phyloP scores from a whole-genome alignment of 2,113 vertebrate genomes.

The Triplophysa tibetana region DNA sequence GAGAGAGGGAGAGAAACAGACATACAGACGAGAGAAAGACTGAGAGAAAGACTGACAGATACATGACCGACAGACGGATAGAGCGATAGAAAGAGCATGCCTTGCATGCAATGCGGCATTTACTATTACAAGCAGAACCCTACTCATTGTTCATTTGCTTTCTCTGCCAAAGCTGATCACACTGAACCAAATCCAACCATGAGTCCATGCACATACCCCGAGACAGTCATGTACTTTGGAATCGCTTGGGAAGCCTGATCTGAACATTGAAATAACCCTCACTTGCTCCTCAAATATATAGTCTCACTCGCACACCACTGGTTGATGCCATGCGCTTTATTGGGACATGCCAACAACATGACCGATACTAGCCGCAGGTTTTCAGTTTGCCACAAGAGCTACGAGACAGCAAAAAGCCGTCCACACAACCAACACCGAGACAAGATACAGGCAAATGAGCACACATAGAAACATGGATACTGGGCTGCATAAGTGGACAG shows the following conservation, averaged over 20 bases:
- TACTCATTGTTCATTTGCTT: not conserved
- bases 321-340: slow-evolving; percentile 32
- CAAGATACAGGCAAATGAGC: not conserved
- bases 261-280: not conserved
- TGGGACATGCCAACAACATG: slow-evolving; percentile 33
- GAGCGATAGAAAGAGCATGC: slow-evolving; percentile 21
- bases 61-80: not conserved
- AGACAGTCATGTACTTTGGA: not conserved
- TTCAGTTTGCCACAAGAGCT: slow-evolving; percentile 15
- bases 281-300: too few species aligned
- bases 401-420: slow-evolving; percentile 11
- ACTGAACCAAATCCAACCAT: slow-evolving; percentile 25
- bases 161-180: slow-evolving; percentile 12
- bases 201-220: slow-evolving; percentile 8
- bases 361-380: slow-evolving; percentile 1
- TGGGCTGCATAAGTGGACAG: slow-evolving; percentile 33
- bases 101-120: slow-evolving; percentile 34
- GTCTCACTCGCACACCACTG: slow-evolving; percentile 6
- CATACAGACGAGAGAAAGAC: not conserved
- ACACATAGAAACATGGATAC: not conserved
- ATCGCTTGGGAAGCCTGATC: slow-evolving; percentile 3
- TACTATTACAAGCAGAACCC: not conserved
- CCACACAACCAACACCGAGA: slow-evolving; percentile 8
- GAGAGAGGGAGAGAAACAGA: not conserved
- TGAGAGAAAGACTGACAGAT: not conserved